phyloP scores from a whole-genome alignment of 2,797 vertebrate species.

The Poeciliopsis turneri region DNA sequence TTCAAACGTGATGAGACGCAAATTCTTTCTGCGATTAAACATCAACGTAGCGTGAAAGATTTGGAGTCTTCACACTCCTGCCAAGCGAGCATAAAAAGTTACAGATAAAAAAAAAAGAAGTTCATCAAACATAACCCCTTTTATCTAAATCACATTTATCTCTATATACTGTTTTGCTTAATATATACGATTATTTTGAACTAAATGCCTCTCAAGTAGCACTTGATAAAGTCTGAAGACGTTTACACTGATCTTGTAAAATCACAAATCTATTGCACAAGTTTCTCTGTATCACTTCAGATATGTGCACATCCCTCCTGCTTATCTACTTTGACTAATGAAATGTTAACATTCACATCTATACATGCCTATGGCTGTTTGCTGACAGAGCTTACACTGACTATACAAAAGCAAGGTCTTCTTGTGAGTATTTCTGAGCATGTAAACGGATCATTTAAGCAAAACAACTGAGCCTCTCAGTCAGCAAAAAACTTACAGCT shows the following conservation, averaged over 20 bases:
- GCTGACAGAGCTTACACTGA: conserved; percentile 4
- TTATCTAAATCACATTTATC: not conserved
- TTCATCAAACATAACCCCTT: not conserved
- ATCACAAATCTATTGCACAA: conserved; percentile 9
- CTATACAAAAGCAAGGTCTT: conserved; percentile 14
- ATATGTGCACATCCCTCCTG: not conserved
- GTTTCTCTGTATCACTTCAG: not conserved
- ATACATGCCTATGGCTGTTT: conserved; percentile 9
- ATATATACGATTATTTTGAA: conserved; percentile 10
- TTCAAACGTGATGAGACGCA: not conserved
- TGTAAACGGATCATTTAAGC: conserved; percentile 2
- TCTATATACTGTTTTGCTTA: not conserved
- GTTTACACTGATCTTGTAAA: not conserved
- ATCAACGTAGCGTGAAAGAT: not conserved
- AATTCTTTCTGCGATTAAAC: not conserved
- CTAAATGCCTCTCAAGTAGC: not conserved
- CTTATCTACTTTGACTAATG: not conserved
- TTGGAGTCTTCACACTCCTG: not conserved
- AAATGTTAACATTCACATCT: conserved; percentile 13
- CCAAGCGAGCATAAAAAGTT: not conserved
- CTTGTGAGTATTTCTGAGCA: conserved; percentile 17
- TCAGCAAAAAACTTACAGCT: conserved; percentile 17
- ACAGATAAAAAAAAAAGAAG: not conserved
- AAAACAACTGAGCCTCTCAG: conserved; percentile 7
- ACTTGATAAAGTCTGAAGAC: not conserved